Evolutionary conservation across 2,797 vertebrate genomes (phyloP), one percentile per base, ranked within the genome.

Genomic region (Leptoclinus maculatus): DNA sequence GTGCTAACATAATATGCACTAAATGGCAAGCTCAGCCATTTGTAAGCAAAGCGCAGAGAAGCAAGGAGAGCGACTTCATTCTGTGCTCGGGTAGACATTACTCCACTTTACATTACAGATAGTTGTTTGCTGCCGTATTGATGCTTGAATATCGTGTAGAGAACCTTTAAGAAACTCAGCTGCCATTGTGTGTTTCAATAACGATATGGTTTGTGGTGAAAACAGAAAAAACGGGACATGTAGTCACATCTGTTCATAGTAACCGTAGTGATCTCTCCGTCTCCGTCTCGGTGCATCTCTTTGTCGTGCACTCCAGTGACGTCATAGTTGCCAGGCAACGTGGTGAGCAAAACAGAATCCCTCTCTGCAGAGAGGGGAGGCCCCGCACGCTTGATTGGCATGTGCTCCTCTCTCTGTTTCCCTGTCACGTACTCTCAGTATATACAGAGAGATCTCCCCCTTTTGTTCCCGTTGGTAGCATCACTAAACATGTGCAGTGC

Each of bases 261-360:
- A 29, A 16, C 68, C 19, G 51, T 51, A 51, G 78, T 1, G 27
- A 58, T 53, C 57, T 54, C 76, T 45, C 62, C 47, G 13, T 63
- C 76, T 79, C 72, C 75, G 75, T 84, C 66, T 17, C n/a, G 83
- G 76, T 81, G 87, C 78, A 80, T 76, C 87, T 91, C 78, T 79
- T 90, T 85, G 78, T 85, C 79, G 38, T 77, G 85, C 86, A 70
- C 92, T 82, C 73, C 38, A 39, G 80, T 94, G 93, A 95, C 88
- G 91, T 95, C 92, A 94, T 39, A 56, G 94, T 95, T 95, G 90
- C 94, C 71, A 60, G 81, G 94, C 92, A 94, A 95, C 94, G 82
- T 68, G 4, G 6, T 32, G 89, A 94, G 93, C 92, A 94, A 93
- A 95, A 95, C 95, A 95, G 95, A 95, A 91, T 95, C 93, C 93